A percentile compares a stretch with the other conserved stretches of the same genome.
These are phyloP conservation scores for Gymnocheta viridis DNA, from an alignment of 2,888 invertebrate species.

Conservation along the genomic window DNA sequence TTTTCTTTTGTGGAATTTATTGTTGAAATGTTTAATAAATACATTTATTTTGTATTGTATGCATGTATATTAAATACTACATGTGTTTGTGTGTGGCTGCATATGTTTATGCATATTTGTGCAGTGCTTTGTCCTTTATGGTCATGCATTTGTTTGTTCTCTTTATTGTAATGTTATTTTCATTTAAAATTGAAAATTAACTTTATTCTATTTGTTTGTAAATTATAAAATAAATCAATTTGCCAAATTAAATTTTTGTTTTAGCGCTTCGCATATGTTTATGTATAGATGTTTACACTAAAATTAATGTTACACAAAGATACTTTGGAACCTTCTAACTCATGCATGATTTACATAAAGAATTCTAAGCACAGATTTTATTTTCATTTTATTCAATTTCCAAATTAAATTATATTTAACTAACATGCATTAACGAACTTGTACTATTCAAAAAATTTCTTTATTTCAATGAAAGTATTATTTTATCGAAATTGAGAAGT, in stretches of 20 bases:
- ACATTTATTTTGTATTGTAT: neutral
- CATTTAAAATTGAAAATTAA: slow-evolving; percentile 51
- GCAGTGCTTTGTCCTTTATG: neutral
- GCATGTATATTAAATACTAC: neutral
- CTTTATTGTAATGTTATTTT: slow-evolving; percentile 41
- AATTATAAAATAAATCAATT: slow-evolving; percentile 50
- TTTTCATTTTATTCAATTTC: neutral
- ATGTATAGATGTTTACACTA: neutral
- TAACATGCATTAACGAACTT: no score
- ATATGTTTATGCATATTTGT: neutral
- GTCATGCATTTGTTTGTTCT: neutral
- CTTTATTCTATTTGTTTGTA: slow-evolving; percentile 26
- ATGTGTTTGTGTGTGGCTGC: neutral
- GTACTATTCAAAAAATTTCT: no score
- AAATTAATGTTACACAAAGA: neutral
- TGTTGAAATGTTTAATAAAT: slow-evolving; percentile 3
- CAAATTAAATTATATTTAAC: no score
- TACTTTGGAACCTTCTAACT: neutral
- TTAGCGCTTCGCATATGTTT: no score
- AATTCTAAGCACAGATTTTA: neutral
- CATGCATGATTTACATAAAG: slow-evolving; percentile 28
- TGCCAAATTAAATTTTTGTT: slow-evolving; percentile 7
- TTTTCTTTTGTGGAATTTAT: neutral
- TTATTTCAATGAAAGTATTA: no score
- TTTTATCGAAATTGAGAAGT: no score